A percentile compares a stretch with the other conserved stretches of the same genome.
Conservation (phyloP, 2,888 invertebrate species). For the Yponomeuta sedellus region DNA sequence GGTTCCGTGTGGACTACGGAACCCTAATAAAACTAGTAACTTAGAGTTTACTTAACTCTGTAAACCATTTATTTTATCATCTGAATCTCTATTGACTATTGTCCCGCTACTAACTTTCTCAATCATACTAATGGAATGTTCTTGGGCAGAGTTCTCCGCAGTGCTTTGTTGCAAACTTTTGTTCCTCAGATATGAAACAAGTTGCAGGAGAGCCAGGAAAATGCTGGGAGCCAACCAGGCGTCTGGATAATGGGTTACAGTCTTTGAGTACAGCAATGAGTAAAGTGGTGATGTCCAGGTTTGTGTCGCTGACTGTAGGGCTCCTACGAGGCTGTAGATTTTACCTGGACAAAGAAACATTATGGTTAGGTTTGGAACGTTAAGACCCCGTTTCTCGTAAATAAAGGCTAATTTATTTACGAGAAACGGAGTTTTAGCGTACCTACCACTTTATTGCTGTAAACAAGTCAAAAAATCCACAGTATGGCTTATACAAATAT, state of each 20-base stretch:
- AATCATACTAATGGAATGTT: background rate
- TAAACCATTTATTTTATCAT: background rate
- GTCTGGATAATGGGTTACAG: conserved; percentile 53
- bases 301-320: conserved; percentile 65
- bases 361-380: too few relatives aligned
- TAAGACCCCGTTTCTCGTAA: too few relatives aligned
- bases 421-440: too few relatives aligned
- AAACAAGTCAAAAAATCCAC: too few relatives aligned
- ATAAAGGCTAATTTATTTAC: too few relatives aligned
- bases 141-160: background rate
- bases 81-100: background rate
- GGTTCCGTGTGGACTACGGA: too few relatives aligned
- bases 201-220: conserved; percentile 45
- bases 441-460: too few relatives aligned
- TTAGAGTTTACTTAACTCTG: background rate
- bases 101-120: background rate
- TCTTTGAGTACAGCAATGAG: conserved; percentile 60
- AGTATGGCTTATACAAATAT: too few relatives aligned
- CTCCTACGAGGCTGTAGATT: conserved; percentile 68
- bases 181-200: conserved; percentile 49
- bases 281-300: conserved; percentile 60
- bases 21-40: too few relatives aligned
- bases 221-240: conserved; percentile 65
- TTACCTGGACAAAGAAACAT: conserved; percentile 51
- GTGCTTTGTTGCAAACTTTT: conserved; percentile 25